phyloP scores from a whole-genome alignment of 2,888 invertebrate species.

The Oxyteleia sp. region DNA sequence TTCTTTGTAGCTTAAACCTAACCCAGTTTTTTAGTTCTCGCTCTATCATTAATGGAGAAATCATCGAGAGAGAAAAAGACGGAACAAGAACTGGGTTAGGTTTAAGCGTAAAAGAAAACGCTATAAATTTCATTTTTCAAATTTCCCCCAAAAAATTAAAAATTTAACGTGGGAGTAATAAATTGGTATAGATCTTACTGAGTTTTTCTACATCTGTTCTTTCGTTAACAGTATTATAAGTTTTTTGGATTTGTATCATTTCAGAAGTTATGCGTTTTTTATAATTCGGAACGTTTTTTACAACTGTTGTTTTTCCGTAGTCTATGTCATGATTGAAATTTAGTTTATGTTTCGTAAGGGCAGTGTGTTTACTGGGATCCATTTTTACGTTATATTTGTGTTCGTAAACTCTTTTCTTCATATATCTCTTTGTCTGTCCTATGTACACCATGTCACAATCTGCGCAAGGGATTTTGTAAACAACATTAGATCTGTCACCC shows the following conservation, averaged over 20 bases:
- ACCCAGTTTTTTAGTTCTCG: too few relatives aligned
- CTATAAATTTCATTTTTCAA: too few relatives aligned
- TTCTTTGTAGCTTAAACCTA: too few relatives aligned
- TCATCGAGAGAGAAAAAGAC: too few relatives aligned
- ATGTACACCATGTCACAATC: slow-evolving; percentile 23
- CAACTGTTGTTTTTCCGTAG: slow-evolving; percentile 13
- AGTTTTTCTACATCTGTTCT: too few relatives aligned
- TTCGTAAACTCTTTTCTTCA: slow-evolving; percentile 9
- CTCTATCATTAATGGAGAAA: too few relatives aligned
- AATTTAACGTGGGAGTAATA: too few relatives aligned
- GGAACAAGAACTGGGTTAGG: too few relatives aligned
- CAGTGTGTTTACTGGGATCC: background rate
- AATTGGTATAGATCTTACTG: too few relatives aligned
- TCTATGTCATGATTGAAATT: slow-evolving; percentile 13
- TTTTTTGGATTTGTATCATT: slow-evolving; percentile 28
- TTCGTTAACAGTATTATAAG: too few relatives aligned
- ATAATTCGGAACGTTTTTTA: slow-evolving; percentile 11
- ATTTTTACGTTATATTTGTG: slow-evolving; percentile 14
- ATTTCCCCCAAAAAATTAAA: too few relatives aligned
- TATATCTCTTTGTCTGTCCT: slow-evolving; percentile 29
- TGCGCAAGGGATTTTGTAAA: slow-evolving; percentile 35
- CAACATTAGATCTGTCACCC: slow-evolving; percentile 5
- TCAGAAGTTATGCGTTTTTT: slow-evolving; percentile 36
- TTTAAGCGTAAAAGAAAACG: too few relatives aligned
- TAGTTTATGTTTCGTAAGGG: background rate